Percentiles rank a stretch among this genome's conserved stretches.
Evolutionary conservation across 2,888 invertebrate genomes (phyloP).

Genomic region (Agrilus mali): DNA sequence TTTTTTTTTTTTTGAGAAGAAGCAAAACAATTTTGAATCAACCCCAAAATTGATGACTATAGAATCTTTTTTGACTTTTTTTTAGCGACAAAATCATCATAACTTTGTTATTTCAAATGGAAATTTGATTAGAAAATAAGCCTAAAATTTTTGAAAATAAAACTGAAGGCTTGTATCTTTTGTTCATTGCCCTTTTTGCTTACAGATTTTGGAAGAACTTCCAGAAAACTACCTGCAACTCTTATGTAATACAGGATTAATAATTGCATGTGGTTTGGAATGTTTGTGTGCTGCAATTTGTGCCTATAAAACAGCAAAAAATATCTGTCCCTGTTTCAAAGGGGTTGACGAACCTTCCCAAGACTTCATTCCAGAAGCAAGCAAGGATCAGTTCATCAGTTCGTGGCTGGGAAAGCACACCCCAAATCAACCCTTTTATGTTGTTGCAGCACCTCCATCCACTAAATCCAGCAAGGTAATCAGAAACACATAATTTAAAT

Average conservation of each 20-base stretch:
- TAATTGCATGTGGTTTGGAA: slow-evolving; percentile 45
- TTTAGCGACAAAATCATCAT: no score
- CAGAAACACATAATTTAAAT: slow-evolving; percentile 5
- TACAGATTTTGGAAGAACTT: slow-evolving; percentile 10
- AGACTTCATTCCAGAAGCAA: slow-evolving; percentile 25
- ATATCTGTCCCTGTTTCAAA: slow-evolving; percentile 44
- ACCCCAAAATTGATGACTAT: no score
- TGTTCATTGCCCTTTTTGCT: no score
- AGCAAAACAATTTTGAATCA: no score
- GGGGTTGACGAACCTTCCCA: slow-evolving; percentile 24
- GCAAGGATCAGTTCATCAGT: slow-evolving; percentile 43
- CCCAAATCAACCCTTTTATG: slow-evolving; percentile 20
- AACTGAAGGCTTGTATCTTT: no score
- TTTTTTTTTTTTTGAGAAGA: no score
- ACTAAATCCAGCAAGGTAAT: slow-evolving; percentile 20
- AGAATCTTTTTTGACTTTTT: no score
- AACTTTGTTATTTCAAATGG: no score
- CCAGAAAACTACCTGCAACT: slow-evolving; percentile 44
- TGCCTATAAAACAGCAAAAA: slow-evolving; percentile 41
- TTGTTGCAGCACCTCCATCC: slow-evolving; percentile 24
- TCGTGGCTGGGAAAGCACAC: slow-evolving; percentile 43
- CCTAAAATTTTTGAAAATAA: no score
- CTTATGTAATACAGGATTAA: slow-evolving; percentile 47
- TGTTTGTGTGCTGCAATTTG: slow-evolving; percentile 41
- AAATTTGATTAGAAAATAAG: no score